Conservation (phyloP, 2,888 invertebrate genomes). For the Mongoloraphidia duomilia region DNA sequence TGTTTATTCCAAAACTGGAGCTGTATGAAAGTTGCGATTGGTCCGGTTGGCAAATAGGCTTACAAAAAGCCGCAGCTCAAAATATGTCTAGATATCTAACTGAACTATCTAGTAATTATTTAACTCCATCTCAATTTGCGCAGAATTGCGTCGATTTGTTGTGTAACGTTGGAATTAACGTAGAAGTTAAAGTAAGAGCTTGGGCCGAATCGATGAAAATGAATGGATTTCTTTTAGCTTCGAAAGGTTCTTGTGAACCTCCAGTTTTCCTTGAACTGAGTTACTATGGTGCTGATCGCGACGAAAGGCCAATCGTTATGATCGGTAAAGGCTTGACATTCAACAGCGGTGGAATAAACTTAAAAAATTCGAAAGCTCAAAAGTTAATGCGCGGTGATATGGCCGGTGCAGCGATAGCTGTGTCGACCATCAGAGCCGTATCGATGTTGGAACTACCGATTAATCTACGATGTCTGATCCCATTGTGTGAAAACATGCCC, state of each 20-base stretch:
- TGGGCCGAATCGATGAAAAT: conserved; percentile 70
- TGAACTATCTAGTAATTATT: conserved; percentile 65
- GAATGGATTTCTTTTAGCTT: conserved; percentile 63
- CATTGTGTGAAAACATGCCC: conserved; percentile 69
- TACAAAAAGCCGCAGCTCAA: conserved; percentile 61
- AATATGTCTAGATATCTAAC: conserved; percentile 62
- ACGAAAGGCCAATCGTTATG: conserved; percentile 51
- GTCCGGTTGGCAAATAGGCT: conserved; percentile 58
- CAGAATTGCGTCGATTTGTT: conserved; percentile 47
- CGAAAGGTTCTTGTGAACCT: conserved; percentile 62
- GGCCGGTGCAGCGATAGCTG: conserved; percentile 71
- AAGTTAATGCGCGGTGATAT: conserved; percentile 67
- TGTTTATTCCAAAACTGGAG: conserved; percentile 31
- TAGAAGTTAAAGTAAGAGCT: conserved; percentile 48
- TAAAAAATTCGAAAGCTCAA: conserved; percentile 48
- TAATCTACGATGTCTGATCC: conserved; percentile 59
- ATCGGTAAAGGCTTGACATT: conserved; percentile 56
- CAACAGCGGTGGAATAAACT: conserved; percentile 59
- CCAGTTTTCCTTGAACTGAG: conserved; percentile 66
- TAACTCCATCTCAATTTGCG: conserved; percentile 67
- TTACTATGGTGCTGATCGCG: conserved; percentile 47
- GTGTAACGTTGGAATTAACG: conserved; percentile 41
- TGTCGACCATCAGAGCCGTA: conserved; percentile 53
- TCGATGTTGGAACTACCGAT: conserved; percentile 56
- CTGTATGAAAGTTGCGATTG: conserved; percentile 49